Conservation (phyloP, 2,888 invertebrate species). For the Panopea generosa region DNA sequence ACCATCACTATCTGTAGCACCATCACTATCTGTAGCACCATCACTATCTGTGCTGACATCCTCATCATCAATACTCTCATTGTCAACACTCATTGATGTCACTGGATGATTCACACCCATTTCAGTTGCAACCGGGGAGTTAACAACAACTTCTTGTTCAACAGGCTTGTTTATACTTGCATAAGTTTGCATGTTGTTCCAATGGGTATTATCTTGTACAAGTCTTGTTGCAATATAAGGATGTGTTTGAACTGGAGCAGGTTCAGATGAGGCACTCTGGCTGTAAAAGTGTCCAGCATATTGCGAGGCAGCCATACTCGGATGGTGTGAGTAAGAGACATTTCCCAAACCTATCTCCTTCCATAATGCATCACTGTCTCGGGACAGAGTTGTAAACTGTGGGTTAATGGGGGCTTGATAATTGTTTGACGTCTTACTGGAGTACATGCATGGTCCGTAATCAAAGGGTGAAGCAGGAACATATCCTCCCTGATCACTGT, state of each 20-base stretch:
- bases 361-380: conserved; percentile 20
- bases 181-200: too few species aligned
- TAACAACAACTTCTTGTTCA: neutral
- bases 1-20: too few species aligned
- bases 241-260: too few species aligned
- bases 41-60: too few species aligned
- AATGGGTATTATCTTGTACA: too few species aligned
- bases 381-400: conserved; percentile 11
- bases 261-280: too few species aligned
- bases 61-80: neutral
- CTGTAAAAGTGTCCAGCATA: conserved; percentile 12
- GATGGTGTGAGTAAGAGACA: conserved; percentile 22
- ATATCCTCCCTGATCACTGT: neutral
- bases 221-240: too few species aligned
- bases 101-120: neutral
- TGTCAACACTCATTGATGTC: neutral
- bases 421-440: too few species aligned
- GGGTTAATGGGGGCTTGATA: neutral
- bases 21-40: too few species aligned
- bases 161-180: neutral
- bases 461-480: neutral
- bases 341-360: conserved; percentile 28
- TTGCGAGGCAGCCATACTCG: conserved; percentile 29
- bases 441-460: too few species aligned
- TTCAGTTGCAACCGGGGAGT: neutral